Evolutionary conservation across 53 echinoderm and acorn worm species (phyloP), one percentile per base, ranked within the genome.

Genomic region (Luidia sarsii): DNA sequence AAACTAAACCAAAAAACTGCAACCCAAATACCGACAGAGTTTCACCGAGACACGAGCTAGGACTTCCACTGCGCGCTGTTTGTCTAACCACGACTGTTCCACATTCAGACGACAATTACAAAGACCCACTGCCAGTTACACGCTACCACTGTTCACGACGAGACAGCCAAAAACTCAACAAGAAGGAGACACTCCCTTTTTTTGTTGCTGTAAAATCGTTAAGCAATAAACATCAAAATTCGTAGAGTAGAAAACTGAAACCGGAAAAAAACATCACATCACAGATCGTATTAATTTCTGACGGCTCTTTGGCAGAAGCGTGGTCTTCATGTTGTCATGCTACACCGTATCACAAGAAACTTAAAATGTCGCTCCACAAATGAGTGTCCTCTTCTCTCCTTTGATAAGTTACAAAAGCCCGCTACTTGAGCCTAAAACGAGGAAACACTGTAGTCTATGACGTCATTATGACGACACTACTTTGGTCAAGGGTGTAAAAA

Each of bases 401-500:
- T 45, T 57, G 32, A 32, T 60, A 45, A 9, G 38, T 74, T 60
- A 77, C 29, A 61, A 60, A 77, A 59, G 60, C 77, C 46, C 77
- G 61, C 77, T 77, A 77, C 32, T 35, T 61, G 77, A 77, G 77
- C 77, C 33, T 38, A 72, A 37, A 48, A 39, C 77, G 77, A 77
- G 61, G 61, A 60, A 43, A 77, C 39, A 61, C 31, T 60, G 77
- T 61, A 77, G 77, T 57, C 77, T 77, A 41, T 77, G 16, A 77
- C 60, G 77, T 61, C 77, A 77, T 61, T 50, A 61, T 77, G 77
- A 61, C 77, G 77, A 30, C 59, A 61, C 77, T 77, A 77, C 77
- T 77, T 77, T 77, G 77, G 77, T 77, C 77, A 77, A 77, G 77
- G 77, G 77, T 77, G 77, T 77, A 77, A 45, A 77, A n/a, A 77